Base-by-base conservation (phyloP, 2,797 vertebrate species). In the Chelmon rostratus region DNA sequence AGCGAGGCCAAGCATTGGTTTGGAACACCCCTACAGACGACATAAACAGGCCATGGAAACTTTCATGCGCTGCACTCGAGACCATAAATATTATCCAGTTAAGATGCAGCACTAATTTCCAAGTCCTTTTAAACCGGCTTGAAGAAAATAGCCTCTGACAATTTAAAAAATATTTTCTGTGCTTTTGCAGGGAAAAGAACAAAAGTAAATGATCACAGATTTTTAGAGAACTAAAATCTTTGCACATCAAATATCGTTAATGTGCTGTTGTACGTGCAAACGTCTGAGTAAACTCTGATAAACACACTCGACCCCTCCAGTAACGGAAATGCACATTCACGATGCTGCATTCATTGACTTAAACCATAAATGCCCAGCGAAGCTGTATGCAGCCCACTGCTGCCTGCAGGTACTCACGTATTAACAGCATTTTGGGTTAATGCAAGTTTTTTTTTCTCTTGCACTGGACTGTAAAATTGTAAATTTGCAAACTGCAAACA, bases 401-500 rank as follows among this genome's bases (percentile, higher is more conserved):
- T 25, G 50, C 72, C 67, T 72, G 65, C 42, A 49, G 74, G 50
- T 49, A 5, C 31, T 37, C 64, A 35, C 0, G 0, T 23, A 47
- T 37, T 40, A 21, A 8, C 18, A 35, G 42, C 42, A 13, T 31
- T 47, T 49, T 35, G 28, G 28, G 35, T 44, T 25, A 18, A 62
- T 31, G 21, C 53, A 5, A 10, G 2, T 31, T 40, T 52, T 67
- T 74, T 25, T 23, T 35, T 0, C 58, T 15, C 53, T 59, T 59
- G 28, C 68, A 70, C 46, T 79, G 40, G 68, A 79, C 73, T 77
- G 73, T 84, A 59, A 79, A 71, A 87, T 68, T 79, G 76, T 71
- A 74, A 70, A 82, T 77, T 47, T 84, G 69, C 38, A 87, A 79
- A 84, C 50, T 76, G 76, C 38, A 38, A 70, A 53, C 82, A 79